Conservation (phyloP, 2,888 invertebrate species). For the Xestobium rufovillosum region DNA sequence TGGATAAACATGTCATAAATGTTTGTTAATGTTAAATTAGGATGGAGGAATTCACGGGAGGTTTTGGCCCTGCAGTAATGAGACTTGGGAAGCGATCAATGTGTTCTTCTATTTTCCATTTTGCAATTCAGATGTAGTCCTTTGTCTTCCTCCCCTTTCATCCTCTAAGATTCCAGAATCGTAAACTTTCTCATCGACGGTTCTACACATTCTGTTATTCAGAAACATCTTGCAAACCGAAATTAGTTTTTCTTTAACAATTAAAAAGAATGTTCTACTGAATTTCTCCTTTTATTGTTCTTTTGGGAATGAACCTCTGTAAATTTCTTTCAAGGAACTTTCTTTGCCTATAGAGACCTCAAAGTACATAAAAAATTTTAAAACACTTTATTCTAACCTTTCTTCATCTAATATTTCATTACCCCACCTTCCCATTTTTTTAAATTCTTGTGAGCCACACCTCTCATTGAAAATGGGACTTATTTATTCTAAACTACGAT, state of each 20-base stretch:
- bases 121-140: conserved; percentile 7
- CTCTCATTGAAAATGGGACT: conserved; percentile 11
- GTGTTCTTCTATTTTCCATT: conserved; percentile 10
- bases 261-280: too few species aligned
- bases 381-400: conserved; percentile 12
- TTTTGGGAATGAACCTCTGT: conserved; percentile 7
- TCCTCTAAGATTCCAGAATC: too few species aligned
- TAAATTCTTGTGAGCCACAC: conserved; percentile 9
- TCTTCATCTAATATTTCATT: conserved; percentile 9
- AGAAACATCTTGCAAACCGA: too few species aligned
- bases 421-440: conserved; percentile 13
- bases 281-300: too few species aligned
- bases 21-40: conserved; percentile 13
- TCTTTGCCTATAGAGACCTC: conserved; percentile 11
- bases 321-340: conserved; percentile 15
- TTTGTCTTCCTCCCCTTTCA: conserved; percentile 13
- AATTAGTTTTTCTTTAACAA: too few species aligned
- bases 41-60: conserved; percentile 13
- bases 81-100: conserved; percentile 16
- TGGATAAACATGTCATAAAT: too few species aligned
- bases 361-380: conserved; percentile 12
- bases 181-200: too few species aligned
- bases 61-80: conserved; percentile 16
- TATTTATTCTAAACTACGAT: conserved; percentile 14
- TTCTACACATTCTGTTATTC: too few species aligned